Percentiles rank a stretch among this genome's conserved stretches.
Evolutionary conservation across 2,113 vertebrate genomes (phyloP).

Genomic region (Grammomys surdaster): DNA sequence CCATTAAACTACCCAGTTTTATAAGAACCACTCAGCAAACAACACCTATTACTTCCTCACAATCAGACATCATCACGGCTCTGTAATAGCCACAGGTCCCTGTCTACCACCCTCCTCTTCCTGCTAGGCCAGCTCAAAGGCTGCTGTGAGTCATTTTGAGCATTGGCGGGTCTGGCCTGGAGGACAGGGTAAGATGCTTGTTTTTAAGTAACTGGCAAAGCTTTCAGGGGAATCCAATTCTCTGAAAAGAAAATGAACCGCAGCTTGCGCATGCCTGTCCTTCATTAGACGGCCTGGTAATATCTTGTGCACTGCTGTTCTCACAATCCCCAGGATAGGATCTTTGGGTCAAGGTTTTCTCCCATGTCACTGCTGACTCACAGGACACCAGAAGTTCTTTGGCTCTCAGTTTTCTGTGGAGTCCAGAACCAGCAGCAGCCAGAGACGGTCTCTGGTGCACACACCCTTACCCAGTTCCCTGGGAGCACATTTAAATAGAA

Average conservation of each 20-base stretch:
- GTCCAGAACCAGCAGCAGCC: not conserved
- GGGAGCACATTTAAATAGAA: not conserved
- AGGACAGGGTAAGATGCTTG: not conserved
- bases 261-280: not conserved
- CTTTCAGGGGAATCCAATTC: conserved; percentile 15
- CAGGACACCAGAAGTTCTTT: not conserved
- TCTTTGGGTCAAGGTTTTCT: too few relatives aligned
- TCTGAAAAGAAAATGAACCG: not conserved
- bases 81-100: not conserved
- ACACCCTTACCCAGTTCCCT: not conserved
- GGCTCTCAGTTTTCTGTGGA: not conserved
- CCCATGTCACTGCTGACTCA: not conserved
- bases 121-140: not conserved
- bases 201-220: not conserved
- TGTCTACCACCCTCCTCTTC: too few relatives aligned
- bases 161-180: not conserved
- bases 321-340: not conserved
- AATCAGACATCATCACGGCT: not conserved
- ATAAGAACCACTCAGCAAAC: not conserved
- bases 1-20: not conserved
- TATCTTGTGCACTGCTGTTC: too few relatives aligned
- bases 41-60: not conserved
- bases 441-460: not conserved
- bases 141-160: not conserved
- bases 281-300: not conserved